These are phyloP conservation scores for Ceramica pisi DNA, from an alignment of 2,888 invertebrate genomes.

Conservation along the genomic window DNA sequence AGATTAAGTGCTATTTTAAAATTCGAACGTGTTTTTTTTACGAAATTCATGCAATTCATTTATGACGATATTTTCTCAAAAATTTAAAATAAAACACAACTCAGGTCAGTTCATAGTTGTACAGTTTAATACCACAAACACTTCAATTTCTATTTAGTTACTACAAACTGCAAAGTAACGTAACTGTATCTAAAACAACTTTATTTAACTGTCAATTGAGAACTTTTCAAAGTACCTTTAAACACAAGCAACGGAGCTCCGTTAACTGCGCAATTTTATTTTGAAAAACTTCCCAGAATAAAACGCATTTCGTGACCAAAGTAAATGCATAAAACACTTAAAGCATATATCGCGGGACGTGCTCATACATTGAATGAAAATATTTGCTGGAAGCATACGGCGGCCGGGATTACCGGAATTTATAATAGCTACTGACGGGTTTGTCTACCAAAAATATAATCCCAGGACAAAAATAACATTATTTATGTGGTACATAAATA, in stretches of 20 bases:
- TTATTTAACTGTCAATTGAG: neutral
- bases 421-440: neutral
- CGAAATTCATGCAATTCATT: too few relatives aligned
- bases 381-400: constrained; percentile 25
- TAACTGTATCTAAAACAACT: neutral
- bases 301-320: neutral
- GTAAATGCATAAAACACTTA: constrained; percentile 3
- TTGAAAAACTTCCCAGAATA: neutral
- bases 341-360: constrained; percentile 25
- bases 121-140: too few relatives aligned
- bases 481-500: neutral
- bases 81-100: too few relatives aligned
- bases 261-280: neutral
- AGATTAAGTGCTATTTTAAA: too few relatives aligned
- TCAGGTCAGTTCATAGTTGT: too few relatives aligned
- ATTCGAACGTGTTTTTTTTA: too few relatives aligned
- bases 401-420: constrained; percentile 32
- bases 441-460: neutral
- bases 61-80: too few relatives aligned
- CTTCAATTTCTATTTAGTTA: too few relatives aligned
- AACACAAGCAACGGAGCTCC: neutral
- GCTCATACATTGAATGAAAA: constrained; percentile 36
- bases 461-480: neutral
- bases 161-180: neutral
- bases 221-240: neutral